phyloP scores from a whole-genome alignment of 1,140 invertebrate genomes.

The Parapsyche elsis region DNA sequence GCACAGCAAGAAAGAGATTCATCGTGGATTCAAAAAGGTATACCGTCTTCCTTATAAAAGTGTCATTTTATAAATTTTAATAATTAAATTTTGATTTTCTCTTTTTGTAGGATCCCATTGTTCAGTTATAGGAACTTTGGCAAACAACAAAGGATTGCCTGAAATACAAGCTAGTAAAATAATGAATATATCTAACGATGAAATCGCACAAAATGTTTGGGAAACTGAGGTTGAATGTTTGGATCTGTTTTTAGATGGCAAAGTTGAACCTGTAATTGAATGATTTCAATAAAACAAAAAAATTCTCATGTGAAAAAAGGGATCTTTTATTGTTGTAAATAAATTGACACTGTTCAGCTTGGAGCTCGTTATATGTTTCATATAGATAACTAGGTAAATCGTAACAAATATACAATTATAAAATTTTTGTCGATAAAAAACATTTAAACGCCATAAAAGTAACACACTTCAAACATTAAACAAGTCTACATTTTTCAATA shows the following conservation, averaged over 20 bases:
- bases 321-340: constrained; percentile 5
- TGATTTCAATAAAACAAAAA: not conserved
- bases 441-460: too few species aligned
- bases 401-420: too few species aligned
- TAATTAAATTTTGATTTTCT: constrained; percentile 18
- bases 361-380: not conserved
- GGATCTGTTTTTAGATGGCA: constrained; percentile 43
- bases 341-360: not conserved
- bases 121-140: constrained; percentile 45
- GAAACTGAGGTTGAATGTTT: constrained; percentile 43
- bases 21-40: constrained; percentile 51
- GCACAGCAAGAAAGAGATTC: constrained; percentile 24
- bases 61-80: not conserved
- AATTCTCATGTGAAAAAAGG: not conserved
- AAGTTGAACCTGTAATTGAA: constrained; percentile 31
- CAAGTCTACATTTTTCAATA: too few species aligned
- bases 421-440: too few species aligned
- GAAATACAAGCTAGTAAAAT: constrained; percentile 46
- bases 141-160: constrained; percentile 43
- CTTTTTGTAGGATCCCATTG: constrained; percentile 39
- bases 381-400: too few species aligned
- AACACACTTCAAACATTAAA: too few species aligned
- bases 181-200: constrained; percentile 35
- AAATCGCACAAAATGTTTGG: constrained; percentile 29
- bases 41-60: not conserved